Base-by-base conservation (phyloP, 2,113 vertebrate species). In the Scomber colias region DNA sequence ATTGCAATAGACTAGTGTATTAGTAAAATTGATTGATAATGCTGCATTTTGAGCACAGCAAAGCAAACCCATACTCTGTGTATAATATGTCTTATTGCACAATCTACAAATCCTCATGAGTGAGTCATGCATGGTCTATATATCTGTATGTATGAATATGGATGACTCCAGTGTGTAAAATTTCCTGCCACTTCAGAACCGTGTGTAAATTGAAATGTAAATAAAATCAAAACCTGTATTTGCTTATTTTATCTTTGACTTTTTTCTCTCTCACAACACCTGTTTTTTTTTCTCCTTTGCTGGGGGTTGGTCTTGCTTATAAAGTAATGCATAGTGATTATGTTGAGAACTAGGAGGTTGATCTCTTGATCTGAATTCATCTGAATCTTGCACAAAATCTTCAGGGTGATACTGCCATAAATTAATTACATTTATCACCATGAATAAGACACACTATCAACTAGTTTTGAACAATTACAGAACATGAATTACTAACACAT, bases 151-250 rank as follows among this genome's bases (percentile, higher is more conserved):
- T 62, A 5, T 61, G 46, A 54, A 15, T 14, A 59, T 71, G 0
- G 60, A 55, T 68, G 30, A 0, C 19, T 46, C 11, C 44, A 3
- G 6, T 66, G 31, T 68, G 11, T 30, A 44, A 56, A 63, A 14
- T 17, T 11, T 62, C 50, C 40, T 75, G 27, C 31, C 48, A 44
- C 46, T 55, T 78, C 16, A 50, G 61, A 31, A 61, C 76, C 48
- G 50, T 80, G 50, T 80, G 8, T 21, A 57, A 56, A 54, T 35
- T 59, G 5, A 24, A 10, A n/a, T 85, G 70, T 82, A 86, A 89
- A 85, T 84, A 79, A 81, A 85, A 56, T 57, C 0, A 2, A 50
- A 65, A 31, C 14, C 3, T 50, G 0, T 56, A 54, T 79, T 84
- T 76, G 12, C 35, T 31, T 14, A 27, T 76, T 66, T 62, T 67